Conservation (phyloP, 30 jellyfish, hydroid and myxozoan species). For the Pelagia noctiluca region DNA sequence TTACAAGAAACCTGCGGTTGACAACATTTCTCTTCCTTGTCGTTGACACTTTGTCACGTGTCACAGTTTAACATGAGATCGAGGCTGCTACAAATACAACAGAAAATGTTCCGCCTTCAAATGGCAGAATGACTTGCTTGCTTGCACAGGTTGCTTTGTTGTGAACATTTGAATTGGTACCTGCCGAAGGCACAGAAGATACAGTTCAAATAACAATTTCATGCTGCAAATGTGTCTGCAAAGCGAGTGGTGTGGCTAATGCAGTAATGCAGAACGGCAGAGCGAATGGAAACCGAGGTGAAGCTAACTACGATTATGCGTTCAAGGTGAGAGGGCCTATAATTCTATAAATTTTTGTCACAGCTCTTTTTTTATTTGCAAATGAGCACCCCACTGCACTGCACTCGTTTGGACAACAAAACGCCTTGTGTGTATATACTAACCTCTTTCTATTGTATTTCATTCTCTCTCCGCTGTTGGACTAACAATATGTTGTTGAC, state of each 20-base stretch:
- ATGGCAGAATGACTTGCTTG: neutral
- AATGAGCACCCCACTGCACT: no score
- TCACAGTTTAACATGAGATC: no score
- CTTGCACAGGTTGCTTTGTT: neutral
- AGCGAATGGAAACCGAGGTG: slow-evolving; percentile 60
- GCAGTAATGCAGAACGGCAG: slow-evolving; percentile 71
- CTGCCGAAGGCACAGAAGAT: slow-evolving; percentile 8
- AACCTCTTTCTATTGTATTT: no score
- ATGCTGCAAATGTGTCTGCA: slow-evolving; percentile 8
- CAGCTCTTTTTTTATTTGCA: neutral
- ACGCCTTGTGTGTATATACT: no score
- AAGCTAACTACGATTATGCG: slow-evolving; percentile 19
- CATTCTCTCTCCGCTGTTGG: no score
- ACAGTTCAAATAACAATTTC: neutral
- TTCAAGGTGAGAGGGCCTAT: slow-evolving; percentile 20
- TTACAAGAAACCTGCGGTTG: no score
- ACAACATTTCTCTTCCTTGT: no score
- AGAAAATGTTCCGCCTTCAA: slow-evolving; percentile 6
- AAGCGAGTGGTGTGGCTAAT: slow-evolving; percentile 9
- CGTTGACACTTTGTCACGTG: no score
- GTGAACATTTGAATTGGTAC: slow-evolving; percentile 13
- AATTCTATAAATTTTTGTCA: neutral
- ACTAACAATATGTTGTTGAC: no score
- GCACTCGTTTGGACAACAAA: no score
- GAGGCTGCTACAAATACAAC: no score